phyloP scores from a whole-genome alignment of 1,140 invertebrate species.

The Nasonia giraulti region DNA sequence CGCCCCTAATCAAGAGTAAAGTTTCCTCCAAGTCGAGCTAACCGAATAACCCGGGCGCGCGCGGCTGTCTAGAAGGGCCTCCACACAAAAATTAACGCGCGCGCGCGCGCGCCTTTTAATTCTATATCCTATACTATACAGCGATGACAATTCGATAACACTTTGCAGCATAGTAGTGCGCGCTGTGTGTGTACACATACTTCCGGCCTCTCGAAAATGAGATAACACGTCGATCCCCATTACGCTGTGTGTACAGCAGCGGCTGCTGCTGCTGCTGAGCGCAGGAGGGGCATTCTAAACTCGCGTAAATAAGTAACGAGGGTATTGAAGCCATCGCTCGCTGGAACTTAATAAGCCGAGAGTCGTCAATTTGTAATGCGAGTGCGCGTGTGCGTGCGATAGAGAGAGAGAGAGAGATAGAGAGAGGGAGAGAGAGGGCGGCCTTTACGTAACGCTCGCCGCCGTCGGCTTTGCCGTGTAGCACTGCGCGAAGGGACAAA shows the following conservation, averaged over 20 bases:
- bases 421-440: constrained; percentile 45
- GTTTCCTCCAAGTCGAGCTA: no score
- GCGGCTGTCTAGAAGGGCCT: no score
- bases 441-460: constrained; percentile 57
- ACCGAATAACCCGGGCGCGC: no score
- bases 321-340: constrained; percentile 71
- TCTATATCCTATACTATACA: no score
- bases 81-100: no score
- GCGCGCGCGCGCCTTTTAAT: no score
- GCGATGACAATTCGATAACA: no score
- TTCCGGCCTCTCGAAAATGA: constrained; percentile 3
- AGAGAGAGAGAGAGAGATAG: constrained; percentile 54
- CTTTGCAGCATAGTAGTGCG: no score
- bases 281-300: constrained; percentile 68
- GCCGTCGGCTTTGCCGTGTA: constrained; percentile 42
- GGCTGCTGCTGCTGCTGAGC: not conserved
- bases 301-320: constrained; percentile 73
- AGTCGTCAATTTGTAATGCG: constrained; percentile 72
- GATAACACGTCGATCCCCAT: constrained; percentile 67
- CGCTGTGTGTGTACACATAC: no score
- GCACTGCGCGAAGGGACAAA: constrained; percentile 70
- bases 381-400: constrained; percentile 58
- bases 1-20: no score
- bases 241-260: constrained; percentile 52
- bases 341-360: constrained; percentile 73